Evolutionary conservation across 2,113 vertebrate genomes (phyloP), one percentile per base, ranked within the genome.

Genomic region (Scopus umbretta): DNA sequence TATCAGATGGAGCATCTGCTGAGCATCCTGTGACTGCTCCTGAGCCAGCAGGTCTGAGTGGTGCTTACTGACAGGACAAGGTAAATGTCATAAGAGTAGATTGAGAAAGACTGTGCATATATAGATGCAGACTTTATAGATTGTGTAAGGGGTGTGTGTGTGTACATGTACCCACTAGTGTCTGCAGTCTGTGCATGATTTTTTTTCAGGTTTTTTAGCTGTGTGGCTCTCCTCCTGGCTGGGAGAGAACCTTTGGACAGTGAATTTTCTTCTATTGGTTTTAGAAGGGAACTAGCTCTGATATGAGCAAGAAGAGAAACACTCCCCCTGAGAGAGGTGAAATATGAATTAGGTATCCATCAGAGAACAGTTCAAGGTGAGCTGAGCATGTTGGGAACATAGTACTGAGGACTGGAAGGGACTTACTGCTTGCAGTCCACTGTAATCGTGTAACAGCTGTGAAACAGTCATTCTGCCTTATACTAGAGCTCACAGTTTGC

Each of bases 81-180:
- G 42, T 40, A 86, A 82, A 86, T 75, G 42, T 23, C 34, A 34
- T 52, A 47, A 58, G 19, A 83, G 29, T 13, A 63, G 38, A 45
- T 11, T 58, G 42, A 74, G 72, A 53, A 91, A 86, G 38, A 61
- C 14, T 50, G 8, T 59, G 26, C 36, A 61, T 82, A 30, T 34
- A 61, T 36, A 76, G 86, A 63, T 68, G 12, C 5, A 83, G n/a
- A 34, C 11, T 21, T 62, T 19, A 21, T 4, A 34, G 32, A 20
- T 9, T 11, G 3, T 8, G 4, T 23, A 23, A 26, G 4, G 7
- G 0, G 5, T 42, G 21, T 18, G 26, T 3, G 2, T 16, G 8
- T 59, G 9, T 45, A 11, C 38, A 32, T 1, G 5, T 70, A 47
- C 16, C 20, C 4, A 4, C 12, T 15, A 58, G 7, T 56, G 21